Base-by-base conservation (phyloP, 2,888 invertebrate genomes). In the Hypena proboscidalis region DNA sequence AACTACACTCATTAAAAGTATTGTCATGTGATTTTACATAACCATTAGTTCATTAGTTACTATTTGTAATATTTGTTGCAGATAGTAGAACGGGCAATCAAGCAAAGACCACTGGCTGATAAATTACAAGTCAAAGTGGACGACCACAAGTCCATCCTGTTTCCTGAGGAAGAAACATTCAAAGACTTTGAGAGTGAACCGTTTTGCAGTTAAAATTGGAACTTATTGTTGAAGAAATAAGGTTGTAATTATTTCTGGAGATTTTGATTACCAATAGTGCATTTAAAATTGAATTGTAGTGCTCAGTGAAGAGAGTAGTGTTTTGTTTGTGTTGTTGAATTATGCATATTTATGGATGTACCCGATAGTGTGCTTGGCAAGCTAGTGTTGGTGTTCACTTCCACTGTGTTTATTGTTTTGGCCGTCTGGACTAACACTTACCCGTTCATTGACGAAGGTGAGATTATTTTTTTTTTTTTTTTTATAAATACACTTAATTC, bases 401-500 rank as follows among this genome's bases (percentile, higher is more conserved):
- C 90, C 3, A 70, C 84, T 6, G 63, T 92, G 38, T 94, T 94
- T 63, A 56, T 92, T 0, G 90, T 94, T 64, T 91, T 94, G 51
- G 92, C 93, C 20, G 77, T 93, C 42, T 95, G 95, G 95, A 82
- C 95, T 9, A 92, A 94, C 43, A 92, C 93, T 29, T 90, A 94
- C 61, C 95, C 95, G 1, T 95, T 95, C 66, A 92, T 94, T 64
- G 92, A 92, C 70, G 86, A 92, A 87, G 92, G 94, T 90, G 70
- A 76, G 72, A 34, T 3, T 0, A 61, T 26, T 5, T 6, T 36
- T 40, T 17, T 3, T 8, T 5, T 19, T 30, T 17, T 19, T 8
- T 17, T 4, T 17, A 1, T 19, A 11, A 15, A 8, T 15, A 15
- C 5, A 1, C 2, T 26, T 26, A 11, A 4, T 11, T 11, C 1